Conservation (phyloP, 1,140 invertebrate genomes). For the Danaus plexippus region DNA sequence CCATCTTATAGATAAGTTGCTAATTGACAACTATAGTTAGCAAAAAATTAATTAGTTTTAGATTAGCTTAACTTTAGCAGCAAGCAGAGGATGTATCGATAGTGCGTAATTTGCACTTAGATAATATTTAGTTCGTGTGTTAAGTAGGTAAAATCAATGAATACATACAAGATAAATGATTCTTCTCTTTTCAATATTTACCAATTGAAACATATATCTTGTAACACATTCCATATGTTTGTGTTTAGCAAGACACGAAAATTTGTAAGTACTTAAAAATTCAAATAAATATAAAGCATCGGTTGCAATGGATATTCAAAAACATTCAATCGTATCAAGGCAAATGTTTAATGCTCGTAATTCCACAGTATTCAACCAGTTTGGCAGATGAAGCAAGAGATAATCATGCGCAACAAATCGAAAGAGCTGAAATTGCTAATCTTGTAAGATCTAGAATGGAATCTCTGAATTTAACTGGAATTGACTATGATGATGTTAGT, state of each 20-base stretch:
- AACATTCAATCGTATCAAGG: background rate
- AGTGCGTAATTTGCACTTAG: constrained; percentile 21
- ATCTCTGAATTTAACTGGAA: constrained; percentile 88
- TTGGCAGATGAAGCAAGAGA: constrained; percentile 87
- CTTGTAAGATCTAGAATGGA: constrained; percentile 94
- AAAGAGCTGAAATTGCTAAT: constrained; percentile 95
- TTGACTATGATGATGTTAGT: constrained; percentile 94
- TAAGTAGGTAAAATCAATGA: too few relatives aligned
- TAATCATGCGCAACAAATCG: constrained; percentile 91
- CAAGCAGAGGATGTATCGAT: constrained; percentile 8
- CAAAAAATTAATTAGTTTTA: constrained; percentile 15
- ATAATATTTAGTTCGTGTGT: background rate
- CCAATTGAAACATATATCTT: too few relatives aligned
- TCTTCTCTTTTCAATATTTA: too few relatives aligned
- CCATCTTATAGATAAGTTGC: too few relatives aligned
- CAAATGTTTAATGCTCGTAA: constrained; percentile 6
- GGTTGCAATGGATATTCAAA: background rate
- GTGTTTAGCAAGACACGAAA: too few relatives aligned
- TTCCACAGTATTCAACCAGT: constrained; percentile 82
- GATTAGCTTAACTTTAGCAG: constrained; percentile 20
- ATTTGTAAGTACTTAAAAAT: background rate
- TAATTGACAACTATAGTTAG: too few relatives aligned
- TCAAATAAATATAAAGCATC: background rate
- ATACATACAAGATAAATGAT: too few relatives aligned
- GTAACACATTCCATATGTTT: too few relatives aligned